phyloP scores from a whole-genome alignment of 2,797 vertebrate species.

The Macrochelys suwanniensis region DNA sequence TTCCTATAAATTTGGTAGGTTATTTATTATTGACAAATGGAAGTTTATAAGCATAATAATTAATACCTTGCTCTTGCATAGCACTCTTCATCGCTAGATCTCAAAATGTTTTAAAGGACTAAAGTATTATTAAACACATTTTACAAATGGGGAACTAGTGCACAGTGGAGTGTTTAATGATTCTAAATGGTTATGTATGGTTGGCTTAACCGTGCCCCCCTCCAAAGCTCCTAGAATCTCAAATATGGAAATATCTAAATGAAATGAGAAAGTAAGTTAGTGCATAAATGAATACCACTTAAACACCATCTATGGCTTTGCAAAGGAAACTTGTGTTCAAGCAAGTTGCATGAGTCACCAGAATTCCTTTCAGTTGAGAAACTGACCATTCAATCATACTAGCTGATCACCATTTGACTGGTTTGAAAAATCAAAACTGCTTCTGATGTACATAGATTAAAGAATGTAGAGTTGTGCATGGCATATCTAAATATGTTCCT shows the following conservation, averaged over 20 bases:
- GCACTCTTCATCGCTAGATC: background rate
- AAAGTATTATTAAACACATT: background rate
- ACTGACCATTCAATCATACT: background rate
- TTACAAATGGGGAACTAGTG: background rate
- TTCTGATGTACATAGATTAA: background rate
- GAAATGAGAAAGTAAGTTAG: background rate
- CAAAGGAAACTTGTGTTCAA: background rate
- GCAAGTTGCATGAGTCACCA: background rate
- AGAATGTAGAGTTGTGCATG: background rate
- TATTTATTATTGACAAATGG: background rate
- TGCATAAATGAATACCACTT: background rate
- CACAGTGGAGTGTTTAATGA: background rate
- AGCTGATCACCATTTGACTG: background rate
- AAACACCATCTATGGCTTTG: background rate
- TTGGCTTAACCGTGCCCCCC: background rate
- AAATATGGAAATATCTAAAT: background rate
- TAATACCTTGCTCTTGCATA: background rate
- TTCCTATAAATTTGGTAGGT: background rate
- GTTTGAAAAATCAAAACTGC: background rate
- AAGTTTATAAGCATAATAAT: too few species aligned
- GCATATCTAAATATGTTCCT: background rate
- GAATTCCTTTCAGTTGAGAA: background rate
- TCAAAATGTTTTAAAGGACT: background rate
- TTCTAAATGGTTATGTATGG: background rate
- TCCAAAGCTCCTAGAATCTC: background rate